These are phyloP conservation scores for Nestor notabilis DNA, from an alignment of 2,113 vertebrate species.

Conservation along the genomic window DNA sequence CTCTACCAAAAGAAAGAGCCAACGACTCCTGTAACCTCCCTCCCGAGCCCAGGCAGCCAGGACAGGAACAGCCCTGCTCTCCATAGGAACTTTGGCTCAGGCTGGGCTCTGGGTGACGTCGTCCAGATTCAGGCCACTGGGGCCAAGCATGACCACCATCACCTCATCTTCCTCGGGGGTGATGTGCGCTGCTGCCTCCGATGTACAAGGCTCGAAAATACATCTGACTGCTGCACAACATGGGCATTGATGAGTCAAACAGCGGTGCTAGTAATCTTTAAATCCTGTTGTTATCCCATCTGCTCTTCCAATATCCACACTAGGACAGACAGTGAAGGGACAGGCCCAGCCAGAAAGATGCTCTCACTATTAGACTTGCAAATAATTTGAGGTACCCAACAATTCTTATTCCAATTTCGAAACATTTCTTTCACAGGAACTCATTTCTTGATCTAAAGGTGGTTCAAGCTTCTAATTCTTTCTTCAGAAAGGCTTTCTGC, in stretches of 20 bases:
- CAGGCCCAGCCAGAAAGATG: background rate
- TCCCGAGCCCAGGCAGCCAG: fast-evolving
- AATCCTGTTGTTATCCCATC: background rate
- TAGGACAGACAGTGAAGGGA: background rate
- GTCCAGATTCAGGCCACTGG: fast-evolving
- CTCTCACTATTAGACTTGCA: background rate
- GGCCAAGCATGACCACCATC: background rate
- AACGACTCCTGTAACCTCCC: background rate
- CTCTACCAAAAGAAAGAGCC: background rate
- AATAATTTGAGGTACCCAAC: background rate
- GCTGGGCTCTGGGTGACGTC: fast-evolving
- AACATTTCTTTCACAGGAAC: background rate
- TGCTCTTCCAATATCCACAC: fast-evolving
- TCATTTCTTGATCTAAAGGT: background rate
- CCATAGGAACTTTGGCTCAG: fast-evolving
- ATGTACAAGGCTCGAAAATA: background rate
- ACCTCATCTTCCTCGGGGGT: fast-evolving
- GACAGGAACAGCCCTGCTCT: background rate
- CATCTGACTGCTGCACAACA: no score
- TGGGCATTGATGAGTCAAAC: background rate
- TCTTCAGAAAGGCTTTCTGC: background rate
- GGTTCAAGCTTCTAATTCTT: background rate
- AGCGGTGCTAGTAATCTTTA: fast-evolving
- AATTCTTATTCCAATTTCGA: background rate
- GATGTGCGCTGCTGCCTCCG: background rate